Evolutionary conservation across 2,888 invertebrate species (phyloP).

Genomic region (Ashinkailepas kermadecensis): DNA sequence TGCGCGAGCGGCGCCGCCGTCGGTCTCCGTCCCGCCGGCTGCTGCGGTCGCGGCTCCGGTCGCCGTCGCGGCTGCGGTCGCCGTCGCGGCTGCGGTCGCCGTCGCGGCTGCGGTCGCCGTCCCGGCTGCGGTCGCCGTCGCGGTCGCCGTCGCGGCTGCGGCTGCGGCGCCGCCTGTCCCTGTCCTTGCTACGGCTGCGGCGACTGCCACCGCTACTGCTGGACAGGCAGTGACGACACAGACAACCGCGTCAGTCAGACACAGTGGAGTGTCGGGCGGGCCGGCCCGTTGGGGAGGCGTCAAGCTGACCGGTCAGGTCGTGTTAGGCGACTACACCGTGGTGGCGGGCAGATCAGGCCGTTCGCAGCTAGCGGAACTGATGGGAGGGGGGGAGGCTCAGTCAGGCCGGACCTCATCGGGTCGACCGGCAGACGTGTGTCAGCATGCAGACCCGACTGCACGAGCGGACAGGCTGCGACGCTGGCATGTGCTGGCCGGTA

Average conservation of each 20-base stretch:
- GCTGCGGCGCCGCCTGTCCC: conserved; percentile 40
- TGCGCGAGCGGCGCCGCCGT: background rate
- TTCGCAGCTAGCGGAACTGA: too few relatives aligned
- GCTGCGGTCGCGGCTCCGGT: background rate
- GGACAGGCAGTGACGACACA: conserved; percentile 22
- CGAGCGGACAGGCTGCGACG: too few relatives aligned
- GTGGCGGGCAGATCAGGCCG: too few relatives aligned
- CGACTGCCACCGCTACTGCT: conserved; percentile 34
- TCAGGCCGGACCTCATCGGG: too few relatives aligned
- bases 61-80: background rate
- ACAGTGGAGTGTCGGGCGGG: too few relatives aligned
- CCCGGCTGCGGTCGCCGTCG: conserved; percentile 34
- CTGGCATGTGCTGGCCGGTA: too few relatives aligned
- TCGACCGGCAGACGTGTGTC: too few relatives aligned
- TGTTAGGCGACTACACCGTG: too few relatives aligned
- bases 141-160: conserved; percentile 35
- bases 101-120: conserved; percentile 29
- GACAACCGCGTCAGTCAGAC: background rate
- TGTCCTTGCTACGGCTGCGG: conserved; percentile 35
- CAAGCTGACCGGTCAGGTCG: too few relatives aligned
- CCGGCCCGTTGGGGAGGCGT: too few relatives aligned
- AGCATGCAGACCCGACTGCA: too few relatives aligned
- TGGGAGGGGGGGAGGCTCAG: too few relatives aligned
- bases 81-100: background rate
- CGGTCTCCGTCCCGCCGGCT: background rate